phyloP scores from a whole-genome alignment of 2,113 vertebrate species.

The Struthio camelus region DNA sequence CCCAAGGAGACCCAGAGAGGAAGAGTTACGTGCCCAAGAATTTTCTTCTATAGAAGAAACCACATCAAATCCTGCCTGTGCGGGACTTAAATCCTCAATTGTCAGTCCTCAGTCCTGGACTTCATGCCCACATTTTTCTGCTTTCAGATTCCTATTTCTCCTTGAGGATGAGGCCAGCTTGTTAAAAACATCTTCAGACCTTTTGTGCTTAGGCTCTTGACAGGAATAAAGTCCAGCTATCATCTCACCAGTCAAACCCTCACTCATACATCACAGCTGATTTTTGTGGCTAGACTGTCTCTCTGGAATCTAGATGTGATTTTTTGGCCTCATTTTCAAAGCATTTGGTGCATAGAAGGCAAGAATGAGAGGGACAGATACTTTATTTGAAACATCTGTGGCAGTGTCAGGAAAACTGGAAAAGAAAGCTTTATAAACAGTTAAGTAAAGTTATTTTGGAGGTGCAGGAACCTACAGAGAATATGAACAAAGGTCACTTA shows the following conservation, averaged over 20 bases:
- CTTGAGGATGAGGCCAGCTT: not conserved
- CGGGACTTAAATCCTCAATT: fast-evolving
- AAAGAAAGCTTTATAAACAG: not conserved
- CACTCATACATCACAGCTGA: fast-evolving
- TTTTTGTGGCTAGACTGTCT: not conserved
- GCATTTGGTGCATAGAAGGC: not conserved
- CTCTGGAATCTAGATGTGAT: not conserved
- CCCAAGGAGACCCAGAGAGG: not conserved
- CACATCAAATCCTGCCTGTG: not conserved
- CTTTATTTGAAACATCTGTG: not conserved
- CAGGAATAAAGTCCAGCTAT: not conserved
- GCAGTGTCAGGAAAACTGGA: not conserved
- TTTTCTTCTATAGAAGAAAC: not conserved
- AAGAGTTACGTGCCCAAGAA: not conserved
- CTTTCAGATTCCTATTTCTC: not conserved
- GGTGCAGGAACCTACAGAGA: not conserved
- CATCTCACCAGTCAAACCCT: not conserved
- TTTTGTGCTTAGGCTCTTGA: not conserved
- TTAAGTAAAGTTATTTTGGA: not conserved
- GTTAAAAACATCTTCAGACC: not conserved
- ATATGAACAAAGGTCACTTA: not conserved
- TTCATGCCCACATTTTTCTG: not conserved
- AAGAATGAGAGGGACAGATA: not conserved
- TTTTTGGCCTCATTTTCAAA: not conserved
- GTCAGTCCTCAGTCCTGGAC: not conserved